Conservation (phyloP, 2,888 invertebrate species). For the Eristalinus aeneus region DNA sequence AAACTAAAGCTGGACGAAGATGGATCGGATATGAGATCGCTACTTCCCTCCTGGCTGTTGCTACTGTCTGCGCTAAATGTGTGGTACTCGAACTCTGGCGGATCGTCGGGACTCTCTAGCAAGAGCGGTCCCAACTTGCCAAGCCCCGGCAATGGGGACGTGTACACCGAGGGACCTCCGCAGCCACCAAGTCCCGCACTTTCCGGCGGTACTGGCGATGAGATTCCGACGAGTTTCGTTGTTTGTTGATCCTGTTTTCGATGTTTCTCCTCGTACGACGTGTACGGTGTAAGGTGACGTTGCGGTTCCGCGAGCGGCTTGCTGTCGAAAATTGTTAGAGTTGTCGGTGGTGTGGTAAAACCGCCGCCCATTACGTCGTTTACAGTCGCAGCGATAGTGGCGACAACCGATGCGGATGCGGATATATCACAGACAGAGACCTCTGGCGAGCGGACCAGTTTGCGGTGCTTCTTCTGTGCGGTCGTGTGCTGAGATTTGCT, state of each 20-base stretch:
- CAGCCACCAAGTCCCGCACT: not conserved
- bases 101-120: conserved; percentile 79
- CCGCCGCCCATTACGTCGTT: conserved; percentile 79
- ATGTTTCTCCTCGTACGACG: conserved; percentile 51
- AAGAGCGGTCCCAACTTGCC: conserved; percentile 73
- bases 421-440: conserved; percentile 68
- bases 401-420: conserved; percentile 64
- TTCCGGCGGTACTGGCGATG: conserved; percentile 28
- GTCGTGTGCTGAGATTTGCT: not conserved
- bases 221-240: conserved; percentile 34
- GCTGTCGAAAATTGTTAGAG: conserved; percentile 59
- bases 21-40: conserved; percentile 59
- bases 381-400: conserved; percentile 69
- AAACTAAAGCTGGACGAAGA: conserved; percentile 63
- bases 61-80: conserved; percentile 62
- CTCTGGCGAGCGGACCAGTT: conserved; percentile 71
- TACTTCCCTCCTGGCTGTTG: conserved; percentile 61
- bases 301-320: conserved; percentile 54
- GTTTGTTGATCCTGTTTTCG: conserved; percentile 54
- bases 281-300: conserved; percentile 16
- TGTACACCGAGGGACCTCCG: conserved; percentile 44
- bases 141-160: conserved; percentile 42
- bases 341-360: conserved; percentile 76
- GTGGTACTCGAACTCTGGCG: conserved; percentile 78
- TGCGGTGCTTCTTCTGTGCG: conserved; percentile 43